phyloP scores from a whole-genome alignment of 2,113 vertebrate genomes.

The Pterocles burchelli region DNA sequence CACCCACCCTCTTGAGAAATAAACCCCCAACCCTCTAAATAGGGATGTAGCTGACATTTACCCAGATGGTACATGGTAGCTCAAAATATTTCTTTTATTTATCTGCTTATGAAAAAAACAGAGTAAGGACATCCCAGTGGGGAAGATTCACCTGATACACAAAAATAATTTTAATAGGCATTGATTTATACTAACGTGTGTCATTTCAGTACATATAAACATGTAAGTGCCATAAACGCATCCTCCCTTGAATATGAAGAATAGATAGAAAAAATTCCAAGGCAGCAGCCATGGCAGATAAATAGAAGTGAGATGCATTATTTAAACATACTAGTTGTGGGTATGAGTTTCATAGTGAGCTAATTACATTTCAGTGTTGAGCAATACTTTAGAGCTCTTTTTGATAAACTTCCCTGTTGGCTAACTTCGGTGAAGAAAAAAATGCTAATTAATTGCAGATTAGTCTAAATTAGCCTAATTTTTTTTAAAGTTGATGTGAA shows the following conservation, averaged over 20 bases:
- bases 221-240: neutral
- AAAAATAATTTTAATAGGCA: neutral
- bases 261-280: neutral
- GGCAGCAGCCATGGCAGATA: neutral
- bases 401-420: neutral
- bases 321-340: neutral
- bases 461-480: neutral
- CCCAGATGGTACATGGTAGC: constrained; percentile 17
- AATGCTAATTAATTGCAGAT: neutral
- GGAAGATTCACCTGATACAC: neutral
- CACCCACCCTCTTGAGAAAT: constrained; percentile 38
- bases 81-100: constrained; percentile 34
- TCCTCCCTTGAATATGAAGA: neutral
- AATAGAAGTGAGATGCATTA: neutral
- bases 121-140: neutral
- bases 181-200: neutral
- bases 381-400: neutral
- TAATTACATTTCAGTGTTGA: neutral
- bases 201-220: neutral
- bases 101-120: neutral
- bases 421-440: neutral
- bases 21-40: constrained; percentile 19
- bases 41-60: constrained; percentile 51
- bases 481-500: neutral
- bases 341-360: neutral